Conservation (phyloP, 2,888 invertebrate species). For the Augochlorella aurata region DNA sequence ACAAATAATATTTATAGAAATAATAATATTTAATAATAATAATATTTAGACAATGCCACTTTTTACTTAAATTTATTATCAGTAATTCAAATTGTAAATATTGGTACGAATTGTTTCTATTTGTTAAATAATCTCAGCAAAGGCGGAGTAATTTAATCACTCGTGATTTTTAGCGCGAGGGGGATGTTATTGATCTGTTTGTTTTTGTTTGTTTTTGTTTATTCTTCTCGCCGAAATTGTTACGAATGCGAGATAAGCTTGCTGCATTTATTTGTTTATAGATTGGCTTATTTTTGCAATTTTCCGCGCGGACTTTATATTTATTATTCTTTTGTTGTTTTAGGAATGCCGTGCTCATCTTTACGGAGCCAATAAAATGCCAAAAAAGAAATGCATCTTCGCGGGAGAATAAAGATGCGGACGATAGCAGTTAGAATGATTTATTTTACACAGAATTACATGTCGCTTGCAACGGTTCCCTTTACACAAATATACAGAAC, state of each 20-base stretch:
- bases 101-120: background rate
- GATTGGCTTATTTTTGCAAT: background rate
- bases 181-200: background rate
- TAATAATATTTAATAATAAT: too few species aligned
- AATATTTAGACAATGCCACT: too few species aligned
- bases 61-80: too few species aligned
- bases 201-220: background rate
- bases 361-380: too few species aligned
- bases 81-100: background rate
- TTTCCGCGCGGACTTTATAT: background rate
- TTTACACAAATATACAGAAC: slow-evolving; percentile 58
- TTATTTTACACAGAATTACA: slow-evolving; percentile 56
- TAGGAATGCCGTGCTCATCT: background rate
- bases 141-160: background rate
- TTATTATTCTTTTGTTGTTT: background rate
- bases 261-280: too few species aligned
- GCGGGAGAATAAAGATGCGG: background rate
- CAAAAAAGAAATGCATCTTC: background rate
- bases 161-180: background rate
- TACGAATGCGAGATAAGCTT: background rate
- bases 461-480: slow-evolving; percentile 19
- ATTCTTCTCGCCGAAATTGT: background rate
- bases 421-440: slow-evolving; percentile 1
- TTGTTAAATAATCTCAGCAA: background rate
- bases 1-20: background rate